Evolutionary conservation across 2,888 invertebrate species (phyloP), one percentile per base, ranked within the genome.

Genomic region (Thelaira solivaga): DNA sequence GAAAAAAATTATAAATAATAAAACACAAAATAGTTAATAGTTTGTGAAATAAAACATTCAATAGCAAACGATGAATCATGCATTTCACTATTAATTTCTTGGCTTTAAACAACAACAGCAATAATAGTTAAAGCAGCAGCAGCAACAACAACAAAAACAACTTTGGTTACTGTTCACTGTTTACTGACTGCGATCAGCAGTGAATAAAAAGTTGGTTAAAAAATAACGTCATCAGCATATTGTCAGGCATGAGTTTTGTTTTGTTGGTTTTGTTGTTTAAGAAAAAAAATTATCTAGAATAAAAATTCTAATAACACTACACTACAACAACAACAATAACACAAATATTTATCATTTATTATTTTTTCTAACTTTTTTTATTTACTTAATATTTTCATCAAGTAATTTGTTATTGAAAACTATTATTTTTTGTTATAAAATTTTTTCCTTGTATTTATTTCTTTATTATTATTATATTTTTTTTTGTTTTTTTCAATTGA

Each of bases 151-250:
- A 41, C 53, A 39, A 55, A 43, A 45, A 26, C 18, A 4, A n/a
- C n/a, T n/a, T n/a, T n/a, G n/a, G n/a, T n/a, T n/a, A n/a, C n/a
- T n/a, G n/a, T n/a, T n/a, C n/a, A n/a, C n/a, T n/a, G n/a, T n/a
- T n/a, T n/a, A 22, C 10, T 8, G 13, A 18, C 59, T 4, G 20
- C 45, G 67, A 68, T 75, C 61, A 29, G 20, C 16, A 3, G 29
- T n/a, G n/a, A 2, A 13, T 47, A 45, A 49, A 41, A 51, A 74
- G 22, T 36, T 74, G 61, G 74, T 47, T 68, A 67, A 53, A n/a
- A n/a, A 61, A 68, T 74, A 67, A 53, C 74, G 74, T 74, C 74
- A 74, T 61, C 67, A 55, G 6, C 13, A 41, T 41, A 41, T 24
- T 8, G 5, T 22, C 24, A 34, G 57, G 24, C 65, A 41, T 57